Base-by-base conservation (phyloP, 2,797 vertebrate genomes). In the Cossypha dichroa region DNA sequence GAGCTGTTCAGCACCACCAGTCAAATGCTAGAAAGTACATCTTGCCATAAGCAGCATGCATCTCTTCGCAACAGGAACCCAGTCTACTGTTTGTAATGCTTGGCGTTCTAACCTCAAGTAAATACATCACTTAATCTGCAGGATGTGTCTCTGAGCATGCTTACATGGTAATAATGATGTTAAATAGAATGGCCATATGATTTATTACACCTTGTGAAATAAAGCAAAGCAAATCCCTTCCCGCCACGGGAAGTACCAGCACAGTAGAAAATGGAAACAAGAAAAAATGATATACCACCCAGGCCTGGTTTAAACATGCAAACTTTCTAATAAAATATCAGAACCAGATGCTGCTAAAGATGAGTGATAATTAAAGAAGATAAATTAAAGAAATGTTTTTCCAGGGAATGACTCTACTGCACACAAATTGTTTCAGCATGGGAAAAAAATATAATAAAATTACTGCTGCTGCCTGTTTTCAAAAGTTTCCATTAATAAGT, bases 341-440 rank as follows among this genome's bases (percentile, higher is more conserved):
- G 97, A 98, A 97, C 97, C 98, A 98, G 97, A 98, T 98, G 98
- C 96, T 97, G 94, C 92, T 96, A 97, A 97, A 98, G 96, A 98
- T 94, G 96, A 97, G 97, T 97, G 96, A 98, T 98, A 98, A 98
- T 98, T 98, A 98, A 97, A 97, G 94, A 95, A 97, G 97, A 98
- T 98, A 98, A 98, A 98, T 97, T 97, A 96, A 97, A 95, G 96
- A 97, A 98, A 98, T 96, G 93, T 96, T 97, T 95, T 98, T 97
- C 95, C 97, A 97, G 90, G 96, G 97, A 98, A 97, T 97, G 97
- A 96, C 73, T 97, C 88, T 92, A 79, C 74, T 91, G 81, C 84
- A 92, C 91, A 97, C 92, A 95, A 97, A 97, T 96, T 97, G 96
- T 96, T 98, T 97, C 97, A 97, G 93, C 95, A 97, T 95, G 95